These are phyloP conservation scores for Morphnarchus princeps DNA, from an alignment of 2,113 vertebrate species.

Conservation along the genomic window DNA sequence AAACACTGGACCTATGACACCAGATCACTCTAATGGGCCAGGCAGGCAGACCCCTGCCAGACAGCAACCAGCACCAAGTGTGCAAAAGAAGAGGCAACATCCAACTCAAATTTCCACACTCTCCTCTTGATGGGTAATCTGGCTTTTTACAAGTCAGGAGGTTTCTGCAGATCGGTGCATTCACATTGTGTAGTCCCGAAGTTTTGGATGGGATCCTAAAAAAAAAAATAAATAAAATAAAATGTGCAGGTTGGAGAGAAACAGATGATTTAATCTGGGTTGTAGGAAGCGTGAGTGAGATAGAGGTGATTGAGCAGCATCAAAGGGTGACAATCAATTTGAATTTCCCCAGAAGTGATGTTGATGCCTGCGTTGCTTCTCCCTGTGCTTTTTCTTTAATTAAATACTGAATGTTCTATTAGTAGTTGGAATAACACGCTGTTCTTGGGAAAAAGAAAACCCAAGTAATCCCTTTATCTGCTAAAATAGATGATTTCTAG, in stretches of 20 bases:
- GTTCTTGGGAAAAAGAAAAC: slow-evolving; percentile 49
- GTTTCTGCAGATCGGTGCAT: background rate
- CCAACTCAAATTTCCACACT: background rate
- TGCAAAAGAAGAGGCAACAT: background rate
- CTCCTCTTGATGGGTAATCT: background rate
- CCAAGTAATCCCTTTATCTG: slow-evolving; percentile 63
- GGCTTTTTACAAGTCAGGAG: background rate
- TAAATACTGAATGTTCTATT: slow-evolving; percentile 45
- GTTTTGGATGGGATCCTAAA: slow-evolving; percentile 14
- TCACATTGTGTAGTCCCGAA: background rate
- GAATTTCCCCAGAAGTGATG: slow-evolving; percentile 61
- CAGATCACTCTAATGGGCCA: background rate
- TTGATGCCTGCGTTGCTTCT: slow-evolving; percentile 46
- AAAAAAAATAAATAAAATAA: background rate
- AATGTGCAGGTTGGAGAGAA: background rate
- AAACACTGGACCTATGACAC: background rate
- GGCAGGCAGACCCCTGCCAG: background rate
- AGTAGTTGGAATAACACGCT: slow-evolving; percentile 57
- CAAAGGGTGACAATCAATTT: slow-evolving; percentile 57
- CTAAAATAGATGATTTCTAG: slow-evolving; percentile 68
- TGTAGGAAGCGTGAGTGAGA: slow-evolving; percentile 48
- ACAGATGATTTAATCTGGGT: slow-evolving; percentile 28
- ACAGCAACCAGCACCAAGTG: background rate
- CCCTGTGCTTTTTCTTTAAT: slow-evolving; percentile 55
- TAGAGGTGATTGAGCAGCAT: slow-evolving; percentile 65